These are phyloP conservation scores for Drosophila murphyi DNA, from an alignment of 1,140 invertebrate species.

Conservation along the genomic window DNA sequence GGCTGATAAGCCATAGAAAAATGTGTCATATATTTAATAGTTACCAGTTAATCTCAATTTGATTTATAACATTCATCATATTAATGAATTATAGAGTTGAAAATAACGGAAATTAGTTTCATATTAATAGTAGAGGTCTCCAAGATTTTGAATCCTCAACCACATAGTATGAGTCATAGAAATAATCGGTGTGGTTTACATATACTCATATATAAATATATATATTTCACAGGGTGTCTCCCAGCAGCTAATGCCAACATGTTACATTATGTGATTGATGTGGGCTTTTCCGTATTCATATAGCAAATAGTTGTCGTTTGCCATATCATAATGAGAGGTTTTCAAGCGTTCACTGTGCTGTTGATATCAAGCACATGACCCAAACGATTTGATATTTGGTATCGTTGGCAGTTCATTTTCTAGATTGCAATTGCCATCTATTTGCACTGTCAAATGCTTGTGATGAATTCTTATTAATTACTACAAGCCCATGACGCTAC, in stretches of 20 bases:
- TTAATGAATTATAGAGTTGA: too few relatives aligned
- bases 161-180: too few relatives aligned
- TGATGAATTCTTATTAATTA: constrained; percentile 75
- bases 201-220: too few relatives aligned
- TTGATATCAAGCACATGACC: constrained; percentile 71
- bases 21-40: too few relatives aligned
- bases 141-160: too few relatives aligned
- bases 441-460: constrained; percentile 37
- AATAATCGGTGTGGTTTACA: too few relatives aligned
- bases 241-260: constrained; percentile 47
- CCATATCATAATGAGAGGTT: constrained; percentile 39
- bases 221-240: background rate
- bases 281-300: constrained; percentile 26
- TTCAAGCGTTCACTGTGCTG: constrained; percentile 21
- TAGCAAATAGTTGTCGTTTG: constrained; percentile 20
- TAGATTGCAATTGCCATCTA: constrained; percentile 48
- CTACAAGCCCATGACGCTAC: constrained; percentile 13
- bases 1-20: too few relatives aligned
- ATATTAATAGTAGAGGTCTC: too few relatives aligned
- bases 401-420: constrained; percentile 54
- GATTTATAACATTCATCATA: too few relatives aligned
- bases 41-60: too few relatives aligned
- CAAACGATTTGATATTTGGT: constrained; percentile 50
- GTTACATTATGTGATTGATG: constrained; percentile 60
- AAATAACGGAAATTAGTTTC: too few relatives aligned